Evolutionary conservation across 2,888 invertebrate genomes (phyloP).

Genomic region (Apotomis turbidana): DNA sequence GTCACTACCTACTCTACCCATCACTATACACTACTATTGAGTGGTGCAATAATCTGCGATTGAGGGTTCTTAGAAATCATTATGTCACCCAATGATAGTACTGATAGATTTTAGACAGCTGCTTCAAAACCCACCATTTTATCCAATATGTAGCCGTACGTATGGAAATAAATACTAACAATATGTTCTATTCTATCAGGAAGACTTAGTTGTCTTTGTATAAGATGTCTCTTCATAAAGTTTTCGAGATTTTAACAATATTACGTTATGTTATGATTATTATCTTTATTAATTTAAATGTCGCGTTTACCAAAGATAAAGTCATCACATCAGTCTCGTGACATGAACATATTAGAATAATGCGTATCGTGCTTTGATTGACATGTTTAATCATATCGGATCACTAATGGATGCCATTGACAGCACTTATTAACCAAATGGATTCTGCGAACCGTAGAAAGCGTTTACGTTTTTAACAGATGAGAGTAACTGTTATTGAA

Average conservation of each 20-base stretch:
- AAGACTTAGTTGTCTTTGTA: too few relatives aligned
- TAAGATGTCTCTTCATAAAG: too few relatives aligned
- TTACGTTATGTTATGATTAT: too few relatives aligned
- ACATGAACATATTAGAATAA: conserved; percentile 27
- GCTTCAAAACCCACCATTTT: too few relatives aligned
- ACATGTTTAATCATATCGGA: conserved; percentile 29
- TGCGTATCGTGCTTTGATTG: conserved; percentile 32
- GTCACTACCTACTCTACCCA: conserved; percentile 71
- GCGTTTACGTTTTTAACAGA: conserved; percentile 19
- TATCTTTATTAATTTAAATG: conserved; percentile 19
- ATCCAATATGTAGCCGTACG: too few relatives aligned
- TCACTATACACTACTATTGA: conserved; percentile 47
- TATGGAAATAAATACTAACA: too few relatives aligned
- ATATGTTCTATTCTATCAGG: too few relatives aligned
- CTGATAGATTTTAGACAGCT: too few relatives aligned
- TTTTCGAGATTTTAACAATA: too few relatives aligned
- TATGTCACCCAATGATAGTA: too few relatives aligned
- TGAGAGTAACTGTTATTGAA: conserved; percentile 24
- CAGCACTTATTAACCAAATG: conserved; percentile 37
- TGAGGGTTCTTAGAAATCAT: not conserved
- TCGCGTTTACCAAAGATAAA: conserved; percentile 24
- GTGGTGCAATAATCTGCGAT: conserved; percentile 19
- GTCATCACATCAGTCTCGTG: conserved; percentile 25
- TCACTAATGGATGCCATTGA: conserved; percentile 31
- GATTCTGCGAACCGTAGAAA: conserved; percentile 12